Evolutionary conservation across 2,113 vertebrate genomes (phyloP), one percentile per base, ranked within the genome.

Genomic region (Solea solea): DNA sequence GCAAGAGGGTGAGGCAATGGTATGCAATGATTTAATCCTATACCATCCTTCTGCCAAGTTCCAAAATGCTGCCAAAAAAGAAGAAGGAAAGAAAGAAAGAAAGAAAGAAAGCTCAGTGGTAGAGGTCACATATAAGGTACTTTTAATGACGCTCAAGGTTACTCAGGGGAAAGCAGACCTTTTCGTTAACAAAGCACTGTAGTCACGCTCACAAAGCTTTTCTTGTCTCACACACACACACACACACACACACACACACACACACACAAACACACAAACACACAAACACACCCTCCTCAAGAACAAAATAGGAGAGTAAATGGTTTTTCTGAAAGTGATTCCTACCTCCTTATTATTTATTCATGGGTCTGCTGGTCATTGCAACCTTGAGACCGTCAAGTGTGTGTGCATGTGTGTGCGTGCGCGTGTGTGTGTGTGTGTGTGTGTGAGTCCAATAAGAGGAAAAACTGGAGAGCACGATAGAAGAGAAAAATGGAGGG

Each of bases 281-380:
- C 69, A 64, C 61, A 28, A 64, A 72, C 82, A 54, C 58, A 21
- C 61, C 76, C 82, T 86, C 81, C 82, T 89, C 72, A 81, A 90
- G 87, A 93, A 93, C 88, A 93, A 90, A 93, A 93, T 92, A 89
- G 88, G 87, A 72, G 88, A 86, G 83, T 93, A 93, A 94, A 93
- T 94, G 91, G 85, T 90, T 93, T 92, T 92, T 90, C 85, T 89
- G 93, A 93, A 94, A 93, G 88, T 84, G 92, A 94, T 94, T 91
- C 90, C 87, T 89, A 81, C 85, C 80, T 85, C 72, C 81, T 74
- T 82, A 94, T 94, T 94, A 94, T 93, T 94, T 93, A 94, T 94
- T 94, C 92, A 94, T 94, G 90, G 89, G 46, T 84, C 92, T 92
- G 85, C 91, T 93, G 92, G 92, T 92, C 92, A 91, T 90, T 91